Evolutionary conservation across 1,140 invertebrate genomes (phyloP).

Genomic region (Diabrotica virgifera): DNA sequence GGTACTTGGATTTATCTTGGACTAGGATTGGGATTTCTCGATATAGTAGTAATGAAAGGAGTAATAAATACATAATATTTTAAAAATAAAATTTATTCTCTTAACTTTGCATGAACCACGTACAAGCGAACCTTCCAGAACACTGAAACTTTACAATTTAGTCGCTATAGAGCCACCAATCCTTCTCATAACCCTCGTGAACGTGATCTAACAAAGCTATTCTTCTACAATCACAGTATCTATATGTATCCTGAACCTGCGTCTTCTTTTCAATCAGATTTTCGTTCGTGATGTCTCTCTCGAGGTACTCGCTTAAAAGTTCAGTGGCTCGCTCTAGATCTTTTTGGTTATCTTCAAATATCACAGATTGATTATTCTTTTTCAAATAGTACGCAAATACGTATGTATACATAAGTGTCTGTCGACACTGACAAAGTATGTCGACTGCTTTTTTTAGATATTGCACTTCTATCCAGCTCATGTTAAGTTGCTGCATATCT

Average conservation of each 20-base stretch:
- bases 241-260: conserved; percentile 74
- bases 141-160: conserved; percentile 15
- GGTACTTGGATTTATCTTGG: too few species aligned
- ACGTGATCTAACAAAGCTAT: conserved; percentile 70
- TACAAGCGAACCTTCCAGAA: too few species aligned
- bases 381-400: conserved; percentile 71
- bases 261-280: conserved; percentile 74
- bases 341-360: conserved; percentile 74
- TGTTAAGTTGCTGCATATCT: conserved; percentile 75
- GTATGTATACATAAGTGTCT: conserved; percentile 73
- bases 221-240: conserved; percentile 71
- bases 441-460: conserved; percentile 68
- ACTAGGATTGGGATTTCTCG: too few species aligned
- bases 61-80: too few species aligned
- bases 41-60: too few species aligned
- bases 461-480: conserved; percentile 78
- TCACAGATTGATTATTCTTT: conserved; percentile 67
- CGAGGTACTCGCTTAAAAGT: conserved; percentile 68
- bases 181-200: conserved; percentile 74
- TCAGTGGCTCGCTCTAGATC: conserved; percentile 71
- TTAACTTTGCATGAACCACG: too few species aligned
- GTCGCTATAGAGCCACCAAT: conserved; percentile 65
- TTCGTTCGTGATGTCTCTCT: conserved; percentile 68
- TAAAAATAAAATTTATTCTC: too few species aligned
- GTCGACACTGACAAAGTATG: conserved; percentile 65